Conservation (phyloP, 2,113 vertebrate genomes). For the Sminthopsis crassicaudata region DNA sequence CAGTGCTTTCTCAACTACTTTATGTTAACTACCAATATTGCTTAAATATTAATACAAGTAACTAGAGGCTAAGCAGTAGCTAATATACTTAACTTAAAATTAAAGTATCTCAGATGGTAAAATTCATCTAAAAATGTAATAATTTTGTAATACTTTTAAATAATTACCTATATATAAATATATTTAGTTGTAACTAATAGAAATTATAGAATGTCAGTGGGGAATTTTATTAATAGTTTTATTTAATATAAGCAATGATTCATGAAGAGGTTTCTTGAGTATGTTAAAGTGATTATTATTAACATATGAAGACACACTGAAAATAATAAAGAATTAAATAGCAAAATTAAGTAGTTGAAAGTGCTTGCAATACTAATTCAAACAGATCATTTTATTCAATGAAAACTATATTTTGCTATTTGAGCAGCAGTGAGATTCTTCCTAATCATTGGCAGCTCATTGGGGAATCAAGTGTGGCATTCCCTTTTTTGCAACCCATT, state of each 20-base stretch:
- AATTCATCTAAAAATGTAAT: conserved; percentile 53
- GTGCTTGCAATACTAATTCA: conserved; percentile 39
- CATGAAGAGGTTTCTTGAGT: conserved; percentile 24
- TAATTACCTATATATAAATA: conserved; percentile 44
- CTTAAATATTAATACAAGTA: conserved; percentile 44
- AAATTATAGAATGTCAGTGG: conserved; percentile 51
- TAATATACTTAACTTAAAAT: conserved; percentile 11
- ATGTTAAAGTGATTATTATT: conserved; percentile 42
- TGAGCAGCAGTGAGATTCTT: not conserved
- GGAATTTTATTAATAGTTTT: conserved; percentile 59
- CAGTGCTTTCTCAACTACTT: not conserved
- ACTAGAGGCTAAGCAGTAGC: conserved; percentile 25
- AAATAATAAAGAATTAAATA: conserved; percentile 48
- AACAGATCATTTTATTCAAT: conserved; percentile 39
- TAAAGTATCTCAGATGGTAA: not conserved
- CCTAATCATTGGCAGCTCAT: not conserved
- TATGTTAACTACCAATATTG: conserved; percentile 19
- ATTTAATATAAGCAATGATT: conserved; percentile 47
- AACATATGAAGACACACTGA: conserved; percentile 48
- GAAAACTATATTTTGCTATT: conserved; percentile 16
- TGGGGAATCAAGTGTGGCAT: not conserved
- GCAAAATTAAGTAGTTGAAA: conserved; percentile 45
- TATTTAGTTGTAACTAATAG: conserved; percentile 47
- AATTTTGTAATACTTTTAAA: conserved; percentile 42
- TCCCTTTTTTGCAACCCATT: not conserved